A percentile compares a stretch with the other conserved stretches of the same genome.
Evolutionary conservation across 2,113 vertebrate genomes (phyloP).

Genomic region (Sarotherodon lohbergeri): DNA sequence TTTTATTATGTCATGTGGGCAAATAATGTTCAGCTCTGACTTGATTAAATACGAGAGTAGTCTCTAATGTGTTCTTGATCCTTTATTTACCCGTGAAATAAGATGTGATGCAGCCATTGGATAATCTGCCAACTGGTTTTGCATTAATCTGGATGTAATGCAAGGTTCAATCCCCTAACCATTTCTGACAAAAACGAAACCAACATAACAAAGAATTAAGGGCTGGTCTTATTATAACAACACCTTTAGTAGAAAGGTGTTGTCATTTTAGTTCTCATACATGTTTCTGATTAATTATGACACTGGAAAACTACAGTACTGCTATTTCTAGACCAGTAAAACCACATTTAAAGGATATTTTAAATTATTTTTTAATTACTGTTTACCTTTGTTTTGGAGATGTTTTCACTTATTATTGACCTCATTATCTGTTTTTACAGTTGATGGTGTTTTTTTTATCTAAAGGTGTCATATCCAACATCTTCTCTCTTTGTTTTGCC

Average conservation of each 20-base stretch:
- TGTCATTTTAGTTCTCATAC: not conserved
- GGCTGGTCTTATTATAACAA: not conserved
- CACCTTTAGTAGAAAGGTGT: not conserved
- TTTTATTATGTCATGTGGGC: conserved; percentile 51
- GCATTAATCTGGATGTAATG: conserved; percentile 29
- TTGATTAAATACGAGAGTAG: conserved; percentile 31
- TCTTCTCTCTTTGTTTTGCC: not conserved
- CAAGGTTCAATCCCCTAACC: not conserved
- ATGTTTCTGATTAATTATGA: not conserved
- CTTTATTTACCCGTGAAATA: conserved; percentile 61
- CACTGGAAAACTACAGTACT: not conserved
- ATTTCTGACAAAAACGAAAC: conserved; percentile 13
- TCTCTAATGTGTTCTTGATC: conserved; percentile 42
- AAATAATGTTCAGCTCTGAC: conserved; percentile 33
- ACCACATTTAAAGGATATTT: not conserved
- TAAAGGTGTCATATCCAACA: not conserved
- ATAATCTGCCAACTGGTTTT: conserved; percentile 34
- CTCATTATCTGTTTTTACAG: not conserved
- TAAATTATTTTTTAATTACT: not conserved
- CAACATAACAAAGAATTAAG: not conserved
- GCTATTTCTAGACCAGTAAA: not conserved
- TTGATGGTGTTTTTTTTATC: not conserved
- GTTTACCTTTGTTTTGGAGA: not conserved
- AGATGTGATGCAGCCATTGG: conserved; percentile 41
- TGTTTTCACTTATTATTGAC: not conserved